Base-by-base conservation (phyloP, 2,888 invertebrate species). In the Tachystola acroxantha region DNA sequence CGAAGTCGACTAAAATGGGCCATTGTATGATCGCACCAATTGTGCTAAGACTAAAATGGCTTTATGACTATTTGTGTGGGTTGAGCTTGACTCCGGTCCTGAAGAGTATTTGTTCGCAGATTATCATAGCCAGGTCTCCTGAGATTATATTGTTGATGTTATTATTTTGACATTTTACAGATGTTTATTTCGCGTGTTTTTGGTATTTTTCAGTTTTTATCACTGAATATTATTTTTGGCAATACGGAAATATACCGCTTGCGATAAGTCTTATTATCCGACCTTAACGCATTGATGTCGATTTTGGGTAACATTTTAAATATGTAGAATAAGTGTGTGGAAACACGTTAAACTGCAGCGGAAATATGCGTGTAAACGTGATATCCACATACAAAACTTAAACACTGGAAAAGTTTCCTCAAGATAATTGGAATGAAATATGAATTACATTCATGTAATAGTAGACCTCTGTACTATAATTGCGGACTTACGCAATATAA, bases 21-120 rank as follows among this genome's bases (percentile, higher is more conserved):
- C 37, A 33, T 33, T 33, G 32, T 27, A 9, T 24, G 24, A 24
- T 24, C 24, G n/a, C 24, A 24, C n/a, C n/a, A 14, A 12, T 20
- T 19, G 13, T 24, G 7, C n/a, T 28, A 20, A 7, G 12, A 12
- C 28, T n/a, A 32, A 37, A 29, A 29, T n/a, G 37, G 33, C 12
- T 28, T 37, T 28, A 33, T 29, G 24, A n/a, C 24, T 9, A n/a
- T 24, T n/a, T 24, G 24, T 24, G 31, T 36, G 10, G 25, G 32
- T 36, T n/a, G 9, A 27, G 32, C 32, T 22, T 32, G 32, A 12
- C 13, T 26, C 24, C 9, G 24, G 24, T 22, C 22, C 4, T 3
- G 22, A 19, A 19, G 19, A 5, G 20, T 20, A 20, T 20, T 20
- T 6, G 20, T 20, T n/a, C n/a, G n/a, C n/a, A n/a, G n/a, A n/a